phyloP scores from a whole-genome alignment of 2,888 invertebrate genomes.

The Steinernema hermaphroditum region DNA sequence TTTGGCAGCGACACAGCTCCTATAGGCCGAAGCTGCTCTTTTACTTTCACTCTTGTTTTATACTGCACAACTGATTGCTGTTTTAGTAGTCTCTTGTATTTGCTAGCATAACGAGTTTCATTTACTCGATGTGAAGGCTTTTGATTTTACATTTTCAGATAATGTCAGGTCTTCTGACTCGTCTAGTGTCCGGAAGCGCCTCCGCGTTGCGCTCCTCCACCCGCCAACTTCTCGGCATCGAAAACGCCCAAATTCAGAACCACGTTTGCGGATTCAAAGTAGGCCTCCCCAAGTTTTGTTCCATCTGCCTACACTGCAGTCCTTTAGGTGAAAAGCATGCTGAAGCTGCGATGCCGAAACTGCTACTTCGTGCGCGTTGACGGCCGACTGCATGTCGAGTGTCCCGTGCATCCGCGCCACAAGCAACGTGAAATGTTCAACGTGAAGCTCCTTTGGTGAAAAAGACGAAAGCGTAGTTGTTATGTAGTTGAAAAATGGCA shows the following conservation, averaged over 20 bases:
- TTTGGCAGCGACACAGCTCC: too few relatives aligned
- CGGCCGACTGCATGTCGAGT: conserved; percentile 61
- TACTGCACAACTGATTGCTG: too few relatives aligned
- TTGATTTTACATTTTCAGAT: neutral
- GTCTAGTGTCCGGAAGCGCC: neutral
- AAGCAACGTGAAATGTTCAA: conserved; percentile 58
- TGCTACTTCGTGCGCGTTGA: conserved; percentile 60
- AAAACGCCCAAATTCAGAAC: neutral
- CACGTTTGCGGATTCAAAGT: conserved; percentile 25
- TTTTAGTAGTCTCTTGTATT: too few relatives aligned
- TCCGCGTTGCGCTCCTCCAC: conserved; percentile 5
- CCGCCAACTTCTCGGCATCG: conserved; percentile 8
- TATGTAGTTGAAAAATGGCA: neutral
- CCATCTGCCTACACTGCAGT: neutral
- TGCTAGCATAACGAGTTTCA: too few relatives aligned
- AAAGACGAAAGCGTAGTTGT: neutral
- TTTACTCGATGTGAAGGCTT: neutral
- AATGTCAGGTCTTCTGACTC: conserved; percentile 15
- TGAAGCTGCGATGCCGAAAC: conserved; percentile 56
- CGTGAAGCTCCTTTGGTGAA: conserved; percentile 54
- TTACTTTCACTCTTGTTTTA: too few relatives aligned
- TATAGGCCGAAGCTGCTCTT: too few relatives aligned
- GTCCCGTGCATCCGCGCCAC: conserved; percentile 56
- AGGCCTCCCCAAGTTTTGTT: neutral
- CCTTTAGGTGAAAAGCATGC: conserved; percentile 36